Evolutionary conservation across 2,797 vertebrate genomes (phyloP).

Genomic region (Sus cebifrons): DNA sequence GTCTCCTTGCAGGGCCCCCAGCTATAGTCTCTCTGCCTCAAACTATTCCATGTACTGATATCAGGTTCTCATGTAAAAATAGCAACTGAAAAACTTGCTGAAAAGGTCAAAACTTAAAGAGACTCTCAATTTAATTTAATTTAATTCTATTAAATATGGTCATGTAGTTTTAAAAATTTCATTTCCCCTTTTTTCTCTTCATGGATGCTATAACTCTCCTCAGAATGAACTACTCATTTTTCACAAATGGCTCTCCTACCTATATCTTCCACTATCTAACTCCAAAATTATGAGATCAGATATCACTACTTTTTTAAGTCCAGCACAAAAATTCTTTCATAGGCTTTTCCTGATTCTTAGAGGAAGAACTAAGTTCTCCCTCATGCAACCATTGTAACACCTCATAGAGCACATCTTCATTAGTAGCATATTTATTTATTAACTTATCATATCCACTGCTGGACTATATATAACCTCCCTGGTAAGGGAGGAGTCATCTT

Average conservation of each 20-base stretch:
- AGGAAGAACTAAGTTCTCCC: background rate
- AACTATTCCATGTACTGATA: background rate
- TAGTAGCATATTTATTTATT: background rate
- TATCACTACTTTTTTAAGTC: background rate
- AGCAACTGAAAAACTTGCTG: background rate
- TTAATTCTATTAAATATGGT: background rate
- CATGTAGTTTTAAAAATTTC: background rate
- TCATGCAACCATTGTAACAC: background rate
- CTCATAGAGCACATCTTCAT: background rate
- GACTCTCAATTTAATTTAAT: background rate
- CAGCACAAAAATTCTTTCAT: constrained; percentile 23
- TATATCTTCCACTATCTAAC: background rate
- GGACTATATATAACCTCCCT: background rate
- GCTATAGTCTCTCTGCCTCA: background rate
- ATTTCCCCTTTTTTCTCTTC: background rate
- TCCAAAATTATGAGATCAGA: background rate
- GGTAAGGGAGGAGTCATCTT: constrained; percentile 8
- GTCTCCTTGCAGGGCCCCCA: background rate
- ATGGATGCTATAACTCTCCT: background rate
- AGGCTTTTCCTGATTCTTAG: background rate
- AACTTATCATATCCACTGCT: background rate
- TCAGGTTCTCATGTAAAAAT: constrained; percentile 18
- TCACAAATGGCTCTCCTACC: background rate
- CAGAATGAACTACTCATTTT: background rate
- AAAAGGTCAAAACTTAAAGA: constrained; percentile 23